These are phyloP conservation scores for Cygnus atratus DNA, from an alignment of 2,113 vertebrate genomes.

Conservation along the genomic window DNA sequence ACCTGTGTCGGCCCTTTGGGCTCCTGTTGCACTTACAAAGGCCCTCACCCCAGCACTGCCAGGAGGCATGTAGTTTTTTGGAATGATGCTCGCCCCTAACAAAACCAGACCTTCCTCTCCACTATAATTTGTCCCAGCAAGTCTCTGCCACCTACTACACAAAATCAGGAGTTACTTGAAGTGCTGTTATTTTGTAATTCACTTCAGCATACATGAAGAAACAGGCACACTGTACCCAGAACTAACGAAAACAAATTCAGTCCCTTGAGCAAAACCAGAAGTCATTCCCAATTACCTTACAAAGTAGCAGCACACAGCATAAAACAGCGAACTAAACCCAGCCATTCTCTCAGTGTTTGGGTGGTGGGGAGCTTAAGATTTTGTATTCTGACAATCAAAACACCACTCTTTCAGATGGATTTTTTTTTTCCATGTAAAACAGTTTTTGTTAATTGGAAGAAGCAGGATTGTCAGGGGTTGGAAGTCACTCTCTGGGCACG, in stretches of 20 bases:
- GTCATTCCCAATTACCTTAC: neutral
- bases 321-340: neutral
- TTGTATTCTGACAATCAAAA: neutral
- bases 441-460: neutral
- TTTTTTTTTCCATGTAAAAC: neutral
- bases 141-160: neutral
- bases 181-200: neutral
- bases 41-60: neutral
- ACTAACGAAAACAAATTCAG: neutral
- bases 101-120: neutral
- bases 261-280: neutral
- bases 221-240: neutral
- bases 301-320: rapidly evolving
- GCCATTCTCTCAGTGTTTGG: neutral
- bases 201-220: neutral
- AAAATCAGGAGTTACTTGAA: neutral
- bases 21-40: neutral
- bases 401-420: neutral
- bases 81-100: neutral
- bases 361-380: neutral
- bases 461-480: neutral
- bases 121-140: neutral
- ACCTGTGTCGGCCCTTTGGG: neutral
- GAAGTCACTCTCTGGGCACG: neutral
- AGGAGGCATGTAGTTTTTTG: neutral